These are phyloP conservation scores for Agonopterix heracliana DNA, from an alignment of 2,888 invertebrate species.

Conservation along the genomic window DNA sequence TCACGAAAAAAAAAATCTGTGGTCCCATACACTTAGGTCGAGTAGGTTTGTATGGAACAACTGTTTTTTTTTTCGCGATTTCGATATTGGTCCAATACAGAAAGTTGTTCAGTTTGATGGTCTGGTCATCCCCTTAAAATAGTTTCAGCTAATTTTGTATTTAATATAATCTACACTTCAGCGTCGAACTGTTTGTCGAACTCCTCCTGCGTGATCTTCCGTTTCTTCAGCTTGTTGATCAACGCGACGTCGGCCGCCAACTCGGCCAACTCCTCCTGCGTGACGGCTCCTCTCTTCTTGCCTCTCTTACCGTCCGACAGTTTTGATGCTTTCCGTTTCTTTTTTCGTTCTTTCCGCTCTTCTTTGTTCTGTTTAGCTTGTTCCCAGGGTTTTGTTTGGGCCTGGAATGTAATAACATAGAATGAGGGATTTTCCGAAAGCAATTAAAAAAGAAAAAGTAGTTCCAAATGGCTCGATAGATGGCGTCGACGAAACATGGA, in stretches of 20 bases:
- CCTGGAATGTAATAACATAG: conserved; percentile 28
- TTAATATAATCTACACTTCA: conserved; percentile 32
- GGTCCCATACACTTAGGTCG: too few species aligned
- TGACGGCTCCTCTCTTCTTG: conserved; percentile 62
- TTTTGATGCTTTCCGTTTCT: conserved; percentile 77
- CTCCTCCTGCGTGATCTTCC: conserved; percentile 83
- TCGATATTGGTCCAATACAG: too few species aligned
- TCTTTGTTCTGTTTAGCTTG: conserved; percentile 83
- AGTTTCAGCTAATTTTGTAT: too few species aligned
- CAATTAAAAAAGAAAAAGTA: too few species aligned
- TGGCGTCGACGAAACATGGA: too few species aligned
- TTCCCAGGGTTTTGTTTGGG: conserved; percentile 84
- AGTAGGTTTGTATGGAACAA: too few species aligned
- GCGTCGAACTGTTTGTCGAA: conserved; percentile 79
- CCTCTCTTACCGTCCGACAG: conserved; percentile 61
- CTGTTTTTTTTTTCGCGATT: too few species aligned
- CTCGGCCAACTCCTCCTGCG: conserved; percentile 85
- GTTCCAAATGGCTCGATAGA: too few species aligned
- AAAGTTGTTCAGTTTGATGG: too few species aligned
- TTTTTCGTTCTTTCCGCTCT: conserved; percentile 78
- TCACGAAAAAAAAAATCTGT: too few species aligned
- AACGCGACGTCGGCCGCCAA: conserved; percentile 87
- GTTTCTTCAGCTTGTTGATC: conserved; percentile 90
- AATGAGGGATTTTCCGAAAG: too few species aligned
- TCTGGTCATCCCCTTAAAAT: too few species aligned